Evolutionary conservation across 2,888 invertebrate genomes (phyloP).

Genomic region (Ariolimax columbianus): DNA sequence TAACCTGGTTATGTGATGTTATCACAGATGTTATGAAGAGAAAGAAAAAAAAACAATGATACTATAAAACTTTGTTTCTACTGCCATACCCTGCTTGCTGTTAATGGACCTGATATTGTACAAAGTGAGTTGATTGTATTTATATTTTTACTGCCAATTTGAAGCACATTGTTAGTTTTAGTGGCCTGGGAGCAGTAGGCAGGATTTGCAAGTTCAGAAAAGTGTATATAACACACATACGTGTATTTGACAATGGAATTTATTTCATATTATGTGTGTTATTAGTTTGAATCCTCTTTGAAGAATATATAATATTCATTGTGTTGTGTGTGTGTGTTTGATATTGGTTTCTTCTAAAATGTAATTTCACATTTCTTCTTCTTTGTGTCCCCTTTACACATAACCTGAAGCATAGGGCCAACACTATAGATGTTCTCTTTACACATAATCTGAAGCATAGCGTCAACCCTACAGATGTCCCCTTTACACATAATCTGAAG

Average conservation of each 20-base stretch:
- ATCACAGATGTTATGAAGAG: too few species aligned
- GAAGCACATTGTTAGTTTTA: slow-evolving; percentile 4
- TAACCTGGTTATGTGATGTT: neutral
- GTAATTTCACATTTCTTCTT: too few species aligned
- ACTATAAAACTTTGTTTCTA: neutral
- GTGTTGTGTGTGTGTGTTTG: neutral
- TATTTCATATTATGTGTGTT: slow-evolving; percentile 14
- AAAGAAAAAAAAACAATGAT: too few species aligned
- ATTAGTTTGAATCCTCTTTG: neutral
- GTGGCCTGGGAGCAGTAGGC: neutral
- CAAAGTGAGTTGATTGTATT: neutral
- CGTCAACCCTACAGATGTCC: too few species aligned
- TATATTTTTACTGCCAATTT: neutral
- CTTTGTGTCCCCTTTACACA: too few species aligned
- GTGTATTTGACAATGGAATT: neutral
- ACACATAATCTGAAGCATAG: too few species aligned
- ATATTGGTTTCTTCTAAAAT: neutral
- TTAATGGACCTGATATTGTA: slow-evolving; percentile 4
- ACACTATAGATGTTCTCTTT: too few species aligned
- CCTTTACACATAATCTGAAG: too few species aligned
- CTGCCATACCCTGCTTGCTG: neutral
- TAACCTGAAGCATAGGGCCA: too few species aligned
- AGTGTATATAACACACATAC: neutral
- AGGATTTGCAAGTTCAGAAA: neutral
- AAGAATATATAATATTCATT: too few species aligned